Evolutionary conservation across 2,888 invertebrate species (phyloP), one percentile per base, ranked within the genome.

Genomic region (Galeruca laticollis): DNA sequence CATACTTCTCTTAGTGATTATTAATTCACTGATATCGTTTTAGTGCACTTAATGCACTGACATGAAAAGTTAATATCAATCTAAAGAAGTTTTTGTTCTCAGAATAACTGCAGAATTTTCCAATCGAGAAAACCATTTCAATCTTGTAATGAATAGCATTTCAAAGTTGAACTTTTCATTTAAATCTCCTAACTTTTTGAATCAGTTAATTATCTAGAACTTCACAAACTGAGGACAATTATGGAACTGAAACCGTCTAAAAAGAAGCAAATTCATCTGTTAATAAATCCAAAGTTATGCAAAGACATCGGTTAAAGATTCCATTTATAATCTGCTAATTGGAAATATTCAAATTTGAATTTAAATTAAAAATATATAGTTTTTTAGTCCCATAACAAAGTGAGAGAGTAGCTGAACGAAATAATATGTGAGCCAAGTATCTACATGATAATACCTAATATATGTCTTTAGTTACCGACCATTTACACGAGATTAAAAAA

Each of bases 131-230:
- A 57, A 57, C 33, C 35, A 35, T 35, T 57, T 35, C 11, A 35
- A 57, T 57, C 15, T 15, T 10, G 15, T 57, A 35, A 57, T 57
- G 56, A 57, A 57, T 57, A n/a, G 35, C 15, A 57, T 18, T 56
- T 35, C 4, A 18, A 57, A 57, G n/a, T 57, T 18, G 8, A 57
- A 57, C 33, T 31, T 57, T 31, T 35, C 15, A 57, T 57, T 57
- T 35, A 11, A 57, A 35, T 11, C 35, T 21, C 4, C 15, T 10
- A 57, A 54, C 54, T 54, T 54, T 21, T 54, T 31, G 54, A 54
- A 54, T 54, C 15, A 54, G 54, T 54, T 54, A 54, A 54, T 54
- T 54, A 54, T 31, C 26, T n/a, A 26, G 26, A 51, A 21, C 51
- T 51, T 51, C 6, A 51, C 21, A 54, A n/a, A 31, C 26, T 31